phyloP scores from a whole-genome alignment of 2,888 invertebrate genomes.

The Dendrolimus pini region DNA sequence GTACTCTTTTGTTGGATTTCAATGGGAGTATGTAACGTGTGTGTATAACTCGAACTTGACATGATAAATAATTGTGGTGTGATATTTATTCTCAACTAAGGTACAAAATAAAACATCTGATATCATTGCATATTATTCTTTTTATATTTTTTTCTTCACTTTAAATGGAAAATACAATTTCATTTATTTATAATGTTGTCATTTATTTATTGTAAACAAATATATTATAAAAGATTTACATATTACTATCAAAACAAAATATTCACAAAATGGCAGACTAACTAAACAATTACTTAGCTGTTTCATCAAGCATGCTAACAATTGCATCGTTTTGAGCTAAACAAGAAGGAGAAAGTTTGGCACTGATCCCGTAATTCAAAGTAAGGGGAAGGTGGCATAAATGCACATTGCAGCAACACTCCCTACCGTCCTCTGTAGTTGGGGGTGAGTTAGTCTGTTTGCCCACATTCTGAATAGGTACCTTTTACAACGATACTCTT shows the following conservation, averaged over 20 bases:
- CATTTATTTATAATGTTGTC: conserved; percentile 76
- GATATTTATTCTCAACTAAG: neutral
- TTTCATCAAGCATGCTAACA: conserved; percentile 73
- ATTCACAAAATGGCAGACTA: conserved; percentile 78
- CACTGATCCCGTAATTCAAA: conserved; percentile 74
- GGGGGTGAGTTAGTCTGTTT: conserved; percentile 68
- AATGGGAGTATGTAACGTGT: no score
- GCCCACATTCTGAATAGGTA: conserved; percentile 72
- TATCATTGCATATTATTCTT: conserved; percentile 76
- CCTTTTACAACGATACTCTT: conserved; percentile 73
- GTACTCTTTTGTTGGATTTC: no score
- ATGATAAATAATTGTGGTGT: no score
- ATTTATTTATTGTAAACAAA: conserved; percentile 77
- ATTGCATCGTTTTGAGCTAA: conserved; percentile 76
- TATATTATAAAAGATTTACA: conserved; percentile 78
- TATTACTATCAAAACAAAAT: conserved; percentile 77
- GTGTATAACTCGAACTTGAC: no score
- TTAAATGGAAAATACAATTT: conserved; percentile 77
- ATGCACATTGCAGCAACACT: conserved; percentile 72
- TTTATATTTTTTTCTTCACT: conserved; percentile 76
- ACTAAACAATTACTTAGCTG: conserved; percentile 75
- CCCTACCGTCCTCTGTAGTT: conserved; percentile 44
- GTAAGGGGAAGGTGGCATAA: conserved; percentile 67
- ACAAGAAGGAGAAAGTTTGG: conserved; percentile 74
- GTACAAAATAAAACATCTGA: conserved; percentile 59